These are phyloP conservation scores for Chouioia cunea DNA, from an alignment of 2,888 invertebrate species.

Conservation along the genomic window DNA sequence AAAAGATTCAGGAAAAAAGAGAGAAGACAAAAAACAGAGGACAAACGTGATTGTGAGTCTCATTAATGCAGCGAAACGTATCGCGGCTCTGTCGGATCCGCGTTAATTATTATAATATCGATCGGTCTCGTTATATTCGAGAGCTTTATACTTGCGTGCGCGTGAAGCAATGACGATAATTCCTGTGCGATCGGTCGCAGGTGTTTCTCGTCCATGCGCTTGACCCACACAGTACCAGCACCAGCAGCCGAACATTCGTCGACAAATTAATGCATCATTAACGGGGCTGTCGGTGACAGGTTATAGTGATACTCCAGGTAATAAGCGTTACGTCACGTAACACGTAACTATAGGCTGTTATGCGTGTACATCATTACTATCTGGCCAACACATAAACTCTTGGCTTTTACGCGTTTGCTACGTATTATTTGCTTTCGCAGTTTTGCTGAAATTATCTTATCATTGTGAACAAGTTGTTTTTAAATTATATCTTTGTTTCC, in stretches of 20 bases:
- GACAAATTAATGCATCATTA: slow-evolving; percentile 57
- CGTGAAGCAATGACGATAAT: slow-evolving; percentile 29
- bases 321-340: slow-evolving; percentile 34
- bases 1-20: background rate
- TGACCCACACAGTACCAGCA: slow-evolving; percentile 17
- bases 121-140: slow-evolving; percentile 18
- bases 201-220: slow-evolving; percentile 21
- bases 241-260: slow-evolving; percentile 39
- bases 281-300: slow-evolving; percentile 57
- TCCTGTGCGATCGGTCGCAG: slow-evolving; percentile 38
- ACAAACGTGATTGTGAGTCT: background rate
- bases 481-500: too few species aligned
- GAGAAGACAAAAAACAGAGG: background rate
- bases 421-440: too few species aligned
- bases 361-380: slow-evolving; percentile 25
- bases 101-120: slow-evolving; percentile 21
- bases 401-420: background rate
- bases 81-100: slow-evolving; percentile 6
- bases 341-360: slow-evolving; percentile 23
- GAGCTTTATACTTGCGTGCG: slow-evolving; percentile 1
- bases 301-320: slow-evolving; percentile 53
- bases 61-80: slow-evolving; percentile 7
- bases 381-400: slow-evolving; percentile 11
- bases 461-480: too few species aligned
- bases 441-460: too few species aligned